Evolutionary conservation across 1,140 invertebrate species (phyloP).

Genomic region (Chionoecetes opilio): DNA sequence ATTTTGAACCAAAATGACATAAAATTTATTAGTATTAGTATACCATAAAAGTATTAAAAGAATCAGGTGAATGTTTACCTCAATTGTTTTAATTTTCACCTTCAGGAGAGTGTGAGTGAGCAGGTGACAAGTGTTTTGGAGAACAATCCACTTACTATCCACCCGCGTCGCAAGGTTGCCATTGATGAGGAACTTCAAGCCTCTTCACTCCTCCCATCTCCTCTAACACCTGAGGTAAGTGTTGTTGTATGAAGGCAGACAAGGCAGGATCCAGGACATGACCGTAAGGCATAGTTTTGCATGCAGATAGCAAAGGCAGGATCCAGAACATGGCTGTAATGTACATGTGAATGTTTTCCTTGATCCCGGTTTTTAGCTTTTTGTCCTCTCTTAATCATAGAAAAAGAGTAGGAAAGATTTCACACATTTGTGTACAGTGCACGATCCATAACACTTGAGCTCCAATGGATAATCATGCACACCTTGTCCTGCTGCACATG

Average conservation of each 20-base stretch:
- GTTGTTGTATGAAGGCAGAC: not conserved
- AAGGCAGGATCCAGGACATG: too few relatives aligned
- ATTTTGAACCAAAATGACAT: too few relatives aligned
- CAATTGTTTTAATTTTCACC: constrained; percentile 80
- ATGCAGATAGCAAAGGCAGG: not conserved
- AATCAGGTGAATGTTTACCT: not conserved
- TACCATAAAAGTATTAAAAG: not conserved
- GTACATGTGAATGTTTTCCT: too few relatives aligned
- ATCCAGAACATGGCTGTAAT: too few relatives aligned
- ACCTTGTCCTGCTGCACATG: too few relatives aligned
- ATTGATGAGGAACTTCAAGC: constrained; percentile 85
- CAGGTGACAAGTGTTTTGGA: constrained; percentile 88
- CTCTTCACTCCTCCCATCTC: constrained; percentile 81
- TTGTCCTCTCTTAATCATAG: too few relatives aligned
- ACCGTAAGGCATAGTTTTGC: not conserved
- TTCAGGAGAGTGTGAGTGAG: constrained; percentile 88
- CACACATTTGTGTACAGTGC: too few relatives aligned
- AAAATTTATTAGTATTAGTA: too few relatives aligned
- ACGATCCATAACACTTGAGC: too few relatives aligned
- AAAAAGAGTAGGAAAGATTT: too few relatives aligned
- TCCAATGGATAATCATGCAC: too few relatives aligned
- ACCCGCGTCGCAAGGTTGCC: constrained; percentile 87
- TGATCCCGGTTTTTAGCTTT: too few relatives aligned
- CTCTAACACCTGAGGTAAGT: constrained; percentile 83
- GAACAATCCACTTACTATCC: constrained; percentile 89